Evolutionary conservation across 2,888 invertebrate genomes (phyloP).

Genomic region (Mesodorylaimus sp.): DNA sequence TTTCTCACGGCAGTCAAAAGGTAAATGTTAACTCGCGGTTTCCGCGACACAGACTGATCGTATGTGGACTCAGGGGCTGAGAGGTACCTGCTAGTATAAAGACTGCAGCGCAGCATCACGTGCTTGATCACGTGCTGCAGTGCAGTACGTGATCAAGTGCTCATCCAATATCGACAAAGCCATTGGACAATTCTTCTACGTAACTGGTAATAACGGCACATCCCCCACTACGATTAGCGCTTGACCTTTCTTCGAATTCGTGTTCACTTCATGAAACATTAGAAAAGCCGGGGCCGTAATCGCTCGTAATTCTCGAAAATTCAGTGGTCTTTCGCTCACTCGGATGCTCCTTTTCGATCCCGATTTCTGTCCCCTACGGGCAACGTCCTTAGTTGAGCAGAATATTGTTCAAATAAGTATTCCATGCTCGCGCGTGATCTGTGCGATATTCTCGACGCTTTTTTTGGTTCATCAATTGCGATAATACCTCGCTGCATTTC

Average conservation of each 20-base stretch:
- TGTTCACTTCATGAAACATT: not conserved
- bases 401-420: not conserved
- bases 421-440: not conserved
- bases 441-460: not conserved
- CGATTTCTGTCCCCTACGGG: no score
- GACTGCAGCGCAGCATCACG: no score
- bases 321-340: no score
- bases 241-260: constrained; percentile 1
- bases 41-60: no score
- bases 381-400: no score
- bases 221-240: not conserved
- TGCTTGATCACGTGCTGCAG: no score
- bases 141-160: not conserved
- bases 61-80: no score
- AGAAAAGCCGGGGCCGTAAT: not conserved
- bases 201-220: not conserved
- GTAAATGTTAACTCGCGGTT: no score
- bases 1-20: no score
- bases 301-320: not conserved
- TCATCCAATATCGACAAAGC: not conserved
- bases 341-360: no score
- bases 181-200: not conserved
- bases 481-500: no score
- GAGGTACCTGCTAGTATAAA: no score
- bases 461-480: not conserved